A percentile compares a stretch with the other conserved stretches of the same genome.
phyloP scores from a whole-genome alignment of 2,888 invertebrate species.

The Plusia festucae region DNA sequence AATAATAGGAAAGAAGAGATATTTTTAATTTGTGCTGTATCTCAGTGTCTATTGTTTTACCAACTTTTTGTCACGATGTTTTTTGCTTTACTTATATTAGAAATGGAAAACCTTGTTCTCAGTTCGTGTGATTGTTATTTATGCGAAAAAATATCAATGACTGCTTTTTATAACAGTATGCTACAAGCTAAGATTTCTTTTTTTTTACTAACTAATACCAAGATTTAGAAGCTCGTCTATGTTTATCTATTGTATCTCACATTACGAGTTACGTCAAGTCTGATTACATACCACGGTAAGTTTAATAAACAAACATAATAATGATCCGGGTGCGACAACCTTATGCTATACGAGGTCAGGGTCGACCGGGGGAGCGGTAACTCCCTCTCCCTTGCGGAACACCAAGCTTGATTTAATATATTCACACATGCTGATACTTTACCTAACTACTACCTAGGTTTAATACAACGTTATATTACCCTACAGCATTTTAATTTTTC shows the following conservation, averaged over 20 bases:
- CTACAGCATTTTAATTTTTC: neutral
- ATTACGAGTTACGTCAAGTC: too few species aligned
- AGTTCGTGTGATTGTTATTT: too few species aligned
- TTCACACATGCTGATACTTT: neutral
- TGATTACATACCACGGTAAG: neutral
- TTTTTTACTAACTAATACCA: too few species aligned
- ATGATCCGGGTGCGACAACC: neutral
- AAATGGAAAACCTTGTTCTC: too few species aligned
- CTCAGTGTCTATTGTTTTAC: neutral
- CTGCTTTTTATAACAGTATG: too few species aligned
- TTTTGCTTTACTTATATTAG: neutral
- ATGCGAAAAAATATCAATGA: too few species aligned
- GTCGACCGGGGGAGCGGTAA: slow-evolving; percentile 41
- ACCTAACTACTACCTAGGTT: neutral
- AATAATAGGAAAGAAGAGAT: neutral
- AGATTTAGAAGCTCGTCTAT: neutral
- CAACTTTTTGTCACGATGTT: neutral
- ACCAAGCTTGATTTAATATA: neutral
- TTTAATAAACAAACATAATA: neutral
- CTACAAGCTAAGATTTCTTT: too few species aligned
- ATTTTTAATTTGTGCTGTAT: neutral
- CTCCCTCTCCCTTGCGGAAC: slow-evolving; percentile 14
- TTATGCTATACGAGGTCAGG: slow-evolving; percentile 41
- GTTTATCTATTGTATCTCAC: neutral
- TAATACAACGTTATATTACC: neutral